Percentiles rank a stretch among this genome's conserved stretches.
Conservation (phyloP, 2,797 vertebrate genomes). For the Trachurus trachurus region DNA sequence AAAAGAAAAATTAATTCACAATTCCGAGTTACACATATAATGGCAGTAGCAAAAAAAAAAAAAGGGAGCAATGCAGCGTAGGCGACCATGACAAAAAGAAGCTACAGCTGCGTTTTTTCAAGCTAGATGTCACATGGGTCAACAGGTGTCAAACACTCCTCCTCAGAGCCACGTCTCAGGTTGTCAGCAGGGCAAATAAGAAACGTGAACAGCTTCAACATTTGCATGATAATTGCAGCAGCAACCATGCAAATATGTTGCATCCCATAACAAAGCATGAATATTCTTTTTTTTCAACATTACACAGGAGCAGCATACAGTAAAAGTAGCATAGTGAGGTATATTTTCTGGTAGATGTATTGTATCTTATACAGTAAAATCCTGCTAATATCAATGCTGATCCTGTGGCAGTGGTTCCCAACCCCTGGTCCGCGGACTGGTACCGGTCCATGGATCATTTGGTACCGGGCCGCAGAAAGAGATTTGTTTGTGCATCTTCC, state of each 20-base stretch:
- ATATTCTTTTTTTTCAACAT: background rate
- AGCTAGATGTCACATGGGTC: background rate
- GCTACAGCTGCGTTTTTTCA: background rate
- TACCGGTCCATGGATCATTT: no score
- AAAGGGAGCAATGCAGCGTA: background rate
- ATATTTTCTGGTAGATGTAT: no score
- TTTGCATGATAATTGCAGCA: background rate
- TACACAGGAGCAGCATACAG: background rate
- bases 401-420: no score
- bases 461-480: no score
- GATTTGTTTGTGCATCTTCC: no score
- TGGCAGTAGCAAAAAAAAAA: background rate
- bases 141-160: background rate
- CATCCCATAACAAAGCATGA: background rate
- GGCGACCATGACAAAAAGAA: no score
- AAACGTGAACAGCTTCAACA: background rate
- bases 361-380: no score
- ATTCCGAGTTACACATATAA: background rate
- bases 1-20: constrained; percentile 2
- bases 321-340: background rate
- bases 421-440: no score
- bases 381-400: no score
- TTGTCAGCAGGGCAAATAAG: background rate
- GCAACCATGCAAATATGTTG: background rate
- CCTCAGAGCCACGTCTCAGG: constrained; percentile 5